Conservation (phyloP, 2,113 vertebrate species). For the Ammodytes marinus region DNA sequence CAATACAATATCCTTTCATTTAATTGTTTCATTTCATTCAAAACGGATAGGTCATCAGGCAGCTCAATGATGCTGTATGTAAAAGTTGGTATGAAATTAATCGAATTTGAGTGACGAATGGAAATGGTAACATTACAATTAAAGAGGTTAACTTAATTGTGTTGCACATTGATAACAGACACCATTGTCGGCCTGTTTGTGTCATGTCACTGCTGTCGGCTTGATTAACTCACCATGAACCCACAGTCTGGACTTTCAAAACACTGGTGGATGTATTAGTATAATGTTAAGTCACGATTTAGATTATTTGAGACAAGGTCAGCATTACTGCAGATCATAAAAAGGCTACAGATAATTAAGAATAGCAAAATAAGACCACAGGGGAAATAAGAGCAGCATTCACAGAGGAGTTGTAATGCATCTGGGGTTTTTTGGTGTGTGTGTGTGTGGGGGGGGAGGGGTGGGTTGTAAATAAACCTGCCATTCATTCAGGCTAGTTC, state of each 20-base stretch:
- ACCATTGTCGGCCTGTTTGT: not conserved
- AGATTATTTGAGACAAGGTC: too few relatives aligned
- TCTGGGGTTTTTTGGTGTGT: not conserved
- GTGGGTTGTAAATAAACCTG: not conserved
- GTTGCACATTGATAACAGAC: not conserved
- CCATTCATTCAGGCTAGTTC: slow-evolving; percentile 16
- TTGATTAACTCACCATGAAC: not conserved
- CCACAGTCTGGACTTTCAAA: slow-evolving; percentile 7
- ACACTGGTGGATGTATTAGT: not conserved
- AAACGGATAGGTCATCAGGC: not conserved
- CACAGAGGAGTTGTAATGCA: not conserved
- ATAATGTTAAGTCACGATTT: not conserved
- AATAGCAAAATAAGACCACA: not conserved
- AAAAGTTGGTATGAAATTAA: not conserved
- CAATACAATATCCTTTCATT: not conserved
- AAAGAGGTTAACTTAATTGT: not conserved
- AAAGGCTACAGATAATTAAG: not conserved
- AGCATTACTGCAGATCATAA: not conserved
- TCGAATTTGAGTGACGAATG: not conserved
- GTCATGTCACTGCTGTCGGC: not conserved
- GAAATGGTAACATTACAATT: not conserved
- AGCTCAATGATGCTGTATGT: not conserved
- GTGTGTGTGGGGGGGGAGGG: not conserved
- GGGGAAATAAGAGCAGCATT: slow-evolving; percentile 1
- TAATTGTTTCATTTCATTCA: not conserved